Evolutionary conservation across 2,113 vertebrate species (phyloP).

Genomic region (Aviceda subcristata): DNA sequence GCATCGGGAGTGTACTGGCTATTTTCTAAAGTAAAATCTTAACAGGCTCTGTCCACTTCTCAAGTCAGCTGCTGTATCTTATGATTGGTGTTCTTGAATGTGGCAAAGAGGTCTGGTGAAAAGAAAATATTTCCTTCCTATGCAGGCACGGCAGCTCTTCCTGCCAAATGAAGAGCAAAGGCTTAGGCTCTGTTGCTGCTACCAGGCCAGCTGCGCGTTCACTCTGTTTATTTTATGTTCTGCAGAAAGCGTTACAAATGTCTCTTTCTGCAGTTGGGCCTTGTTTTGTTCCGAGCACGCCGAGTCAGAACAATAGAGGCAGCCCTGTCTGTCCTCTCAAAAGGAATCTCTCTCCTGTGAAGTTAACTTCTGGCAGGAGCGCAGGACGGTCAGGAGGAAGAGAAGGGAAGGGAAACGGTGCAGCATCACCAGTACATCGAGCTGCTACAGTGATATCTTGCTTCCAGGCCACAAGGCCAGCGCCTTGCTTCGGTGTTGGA

Average conservation of each 20-base stretch:
- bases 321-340: not conserved
- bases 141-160: not conserved
- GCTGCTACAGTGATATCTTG: not conserved
- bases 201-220: not conserved
- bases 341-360: not conserved
- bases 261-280: not conserved
- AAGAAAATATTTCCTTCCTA: not conserved
- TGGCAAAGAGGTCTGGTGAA: not conserved
- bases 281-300: not conserved
- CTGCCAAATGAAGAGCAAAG: not conserved
- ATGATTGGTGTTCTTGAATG: not conserved
- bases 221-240: not conserved
- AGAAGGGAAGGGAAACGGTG: not conserved
- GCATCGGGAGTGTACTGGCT: not conserved
- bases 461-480: not conserved
- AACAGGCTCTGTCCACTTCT: not conserved
- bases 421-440: not conserved
- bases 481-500: not conserved
- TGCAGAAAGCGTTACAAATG: not conserved
- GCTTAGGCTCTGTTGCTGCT: not conserved
- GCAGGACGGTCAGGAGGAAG: not conserved
- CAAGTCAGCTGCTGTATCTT: not conserved
- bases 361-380: not conserved
- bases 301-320: not conserved
- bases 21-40: not conserved